phyloP scores from a whole-genome alignment of 2,888 invertebrate species.

The Esperia sulphurella region DNA sequence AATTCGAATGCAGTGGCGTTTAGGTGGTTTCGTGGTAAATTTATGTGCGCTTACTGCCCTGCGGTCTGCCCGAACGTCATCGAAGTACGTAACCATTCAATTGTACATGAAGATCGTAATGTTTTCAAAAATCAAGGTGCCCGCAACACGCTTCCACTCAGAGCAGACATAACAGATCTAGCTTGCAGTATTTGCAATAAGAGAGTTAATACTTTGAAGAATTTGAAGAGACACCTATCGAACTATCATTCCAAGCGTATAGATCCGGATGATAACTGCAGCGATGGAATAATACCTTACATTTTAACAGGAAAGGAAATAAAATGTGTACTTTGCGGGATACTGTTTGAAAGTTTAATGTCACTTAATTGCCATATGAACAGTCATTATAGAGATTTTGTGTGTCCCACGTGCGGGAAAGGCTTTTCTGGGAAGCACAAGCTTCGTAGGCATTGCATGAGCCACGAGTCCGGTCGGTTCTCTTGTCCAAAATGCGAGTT shows the following conservation, averaged over 20 bases:
- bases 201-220: constrained; percentile 22
- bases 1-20: constrained; percentile 55
- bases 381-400: constrained; percentile 56
- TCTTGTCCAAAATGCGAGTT: constrained; percentile 59
- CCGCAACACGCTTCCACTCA: constrained; percentile 45
- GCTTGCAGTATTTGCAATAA: constrained; percentile 39
- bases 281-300: constrained; percentile 53
- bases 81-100: constrained; percentile 41
- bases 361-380: constrained; percentile 59
- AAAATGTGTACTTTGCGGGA: constrained; percentile 43
- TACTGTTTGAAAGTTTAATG: constrained; percentile 38
- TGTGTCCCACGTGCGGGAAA: constrained; percentile 68
- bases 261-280: constrained; percentile 8
- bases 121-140: constrained; percentile 36
- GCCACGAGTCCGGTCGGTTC: constrained; percentile 54
- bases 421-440: constrained; percentile 61
- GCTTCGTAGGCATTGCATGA: constrained; percentile 51
- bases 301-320: constrained; percentile 39
- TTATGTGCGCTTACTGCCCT: constrained; percentile 54
- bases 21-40: constrained; percentile 49
- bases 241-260: constrained; percentile 29
- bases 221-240: constrained; percentile 42
- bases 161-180: constrained; percentile 50
- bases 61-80: constrained; percentile 28
- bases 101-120: constrained; percentile 36